These are phyloP conservation scores for Rhagoletis pomonella DNA, from an alignment of 1,140 invertebrate species.

Conservation along the genomic window DNA sequence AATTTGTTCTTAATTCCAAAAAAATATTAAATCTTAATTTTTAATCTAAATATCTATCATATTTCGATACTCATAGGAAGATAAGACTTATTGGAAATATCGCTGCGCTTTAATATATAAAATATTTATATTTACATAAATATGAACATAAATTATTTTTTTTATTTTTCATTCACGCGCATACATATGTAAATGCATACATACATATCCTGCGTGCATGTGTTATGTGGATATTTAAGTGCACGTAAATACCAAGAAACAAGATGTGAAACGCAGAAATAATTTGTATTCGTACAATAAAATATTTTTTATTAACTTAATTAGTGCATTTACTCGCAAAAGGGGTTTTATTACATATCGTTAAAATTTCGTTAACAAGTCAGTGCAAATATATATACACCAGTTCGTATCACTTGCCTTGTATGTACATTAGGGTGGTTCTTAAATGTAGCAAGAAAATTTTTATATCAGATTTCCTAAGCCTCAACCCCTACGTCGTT, in stretches of 20 bases:
- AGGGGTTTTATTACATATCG: neutral
- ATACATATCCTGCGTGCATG: neutral
- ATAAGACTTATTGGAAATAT: too few species aligned
- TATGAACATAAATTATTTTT: neutral
- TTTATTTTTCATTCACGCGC: neutral
- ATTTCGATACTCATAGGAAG: too few species aligned
- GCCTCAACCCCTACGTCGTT: too few species aligned
- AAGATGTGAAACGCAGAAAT: neutral
- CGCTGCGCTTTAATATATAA: too few species aligned
- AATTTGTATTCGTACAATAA: neutral
- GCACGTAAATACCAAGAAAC: neutral
- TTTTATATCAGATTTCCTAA: too few species aligned
- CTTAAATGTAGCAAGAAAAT: too few species aligned
- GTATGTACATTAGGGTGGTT: neutral
- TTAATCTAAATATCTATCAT: too few species aligned
- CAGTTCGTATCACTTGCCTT: neutral
- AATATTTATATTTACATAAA: neutral
- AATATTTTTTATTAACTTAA: neutral
- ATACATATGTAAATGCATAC: neutral
- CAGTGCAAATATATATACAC: neutral
- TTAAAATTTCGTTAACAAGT: neutral
- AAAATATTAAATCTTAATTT: too few species aligned
- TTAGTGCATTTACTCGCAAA: slow-evolving; percentile 1
- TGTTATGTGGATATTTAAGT: neutral
- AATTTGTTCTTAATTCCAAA: too few species aligned